These are phyloP conservation scores for Euzophera pinguis DNA, from an alignment of 2,888 invertebrate genomes.

Conservation along the genomic window DNA sequence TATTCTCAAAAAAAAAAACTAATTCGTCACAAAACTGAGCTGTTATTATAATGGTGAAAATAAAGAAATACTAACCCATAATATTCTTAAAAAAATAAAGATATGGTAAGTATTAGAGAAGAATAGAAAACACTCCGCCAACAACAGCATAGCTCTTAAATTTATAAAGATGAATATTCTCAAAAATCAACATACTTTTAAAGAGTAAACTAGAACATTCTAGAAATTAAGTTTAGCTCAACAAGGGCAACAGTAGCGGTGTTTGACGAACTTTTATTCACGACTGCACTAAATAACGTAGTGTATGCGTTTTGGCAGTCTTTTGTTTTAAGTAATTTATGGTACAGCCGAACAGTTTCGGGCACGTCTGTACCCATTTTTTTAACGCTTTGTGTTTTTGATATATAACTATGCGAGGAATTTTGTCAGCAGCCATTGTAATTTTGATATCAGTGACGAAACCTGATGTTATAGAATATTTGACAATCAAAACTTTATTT, in stretches of 20 bases:
- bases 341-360: constrained; percentile 1
- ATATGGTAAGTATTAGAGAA: too few species aligned
- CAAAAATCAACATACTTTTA: background rate
- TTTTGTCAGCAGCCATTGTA: background rate
- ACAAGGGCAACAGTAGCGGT: background rate
- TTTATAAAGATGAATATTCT: too few species aligned
- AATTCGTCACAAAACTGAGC: too few species aligned
- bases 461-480: background rate
- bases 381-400: constrained; percentile 5
- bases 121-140: too few species aligned
- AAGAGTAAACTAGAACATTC: background rate
- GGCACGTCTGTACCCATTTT: constrained; percentile 1
- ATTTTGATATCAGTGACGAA: background rate
- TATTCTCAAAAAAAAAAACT: too few species aligned
- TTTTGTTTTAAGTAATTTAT: constrained; percentile 10
- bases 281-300: constrained; percentile 7
- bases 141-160: too few species aligned
- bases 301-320: constrained; percentile 9
- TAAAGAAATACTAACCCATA: too few species aligned
- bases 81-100: too few species aligned
- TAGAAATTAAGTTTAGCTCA: background rate
- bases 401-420: background rate
- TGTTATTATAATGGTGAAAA: too few species aligned
- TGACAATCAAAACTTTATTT: too few species aligned
- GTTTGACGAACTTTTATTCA: constrained; percentile 13